Conservation (phyloP, 2,113 vertebrate species). For the Haplochromis vanheusdeni region DNA sequence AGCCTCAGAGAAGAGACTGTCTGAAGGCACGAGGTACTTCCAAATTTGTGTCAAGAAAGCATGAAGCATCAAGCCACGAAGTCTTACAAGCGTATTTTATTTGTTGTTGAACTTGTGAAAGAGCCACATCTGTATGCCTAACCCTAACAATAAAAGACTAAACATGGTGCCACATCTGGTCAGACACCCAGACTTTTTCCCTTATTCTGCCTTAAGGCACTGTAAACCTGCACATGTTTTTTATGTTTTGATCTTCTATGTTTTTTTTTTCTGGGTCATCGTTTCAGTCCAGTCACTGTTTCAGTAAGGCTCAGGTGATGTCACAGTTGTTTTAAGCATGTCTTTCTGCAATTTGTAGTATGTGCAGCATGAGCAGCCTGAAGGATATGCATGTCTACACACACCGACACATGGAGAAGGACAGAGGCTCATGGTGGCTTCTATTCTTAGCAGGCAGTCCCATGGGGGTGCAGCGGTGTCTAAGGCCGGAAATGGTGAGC, state of each 20-base stretch:
- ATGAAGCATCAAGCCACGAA: not conserved
- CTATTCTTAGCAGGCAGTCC: slow-evolving; percentile 40
- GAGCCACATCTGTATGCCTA: not conserved
- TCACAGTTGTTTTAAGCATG: not conserved
- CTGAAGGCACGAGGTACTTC: not conserved
- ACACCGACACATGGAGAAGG: not conserved
- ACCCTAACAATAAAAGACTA: not conserved
- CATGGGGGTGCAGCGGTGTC: not conserved
- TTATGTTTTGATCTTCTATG: not conserved
- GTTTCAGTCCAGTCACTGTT: not conserved
- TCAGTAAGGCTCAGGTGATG: not conserved
- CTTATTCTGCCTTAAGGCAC: not conserved
- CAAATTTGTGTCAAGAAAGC: not conserved
- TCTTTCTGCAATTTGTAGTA: not conserved
- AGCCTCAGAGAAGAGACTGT: not conserved
- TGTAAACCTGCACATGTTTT: not conserved
- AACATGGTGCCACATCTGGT: not conserved
- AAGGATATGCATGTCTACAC: not conserved
- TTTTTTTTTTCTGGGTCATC: not conserved
- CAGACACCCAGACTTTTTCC: not conserved
- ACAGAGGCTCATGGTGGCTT: not conserved
- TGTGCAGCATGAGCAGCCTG: not conserved
- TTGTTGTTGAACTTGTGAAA: not conserved
- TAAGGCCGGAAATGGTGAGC: slow-evolving; percentile 43
- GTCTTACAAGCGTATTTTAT: not conserved